Base-by-base conservation (phyloP, 1,140 invertebrate species). In the Bombus sibiricus region DNA sequence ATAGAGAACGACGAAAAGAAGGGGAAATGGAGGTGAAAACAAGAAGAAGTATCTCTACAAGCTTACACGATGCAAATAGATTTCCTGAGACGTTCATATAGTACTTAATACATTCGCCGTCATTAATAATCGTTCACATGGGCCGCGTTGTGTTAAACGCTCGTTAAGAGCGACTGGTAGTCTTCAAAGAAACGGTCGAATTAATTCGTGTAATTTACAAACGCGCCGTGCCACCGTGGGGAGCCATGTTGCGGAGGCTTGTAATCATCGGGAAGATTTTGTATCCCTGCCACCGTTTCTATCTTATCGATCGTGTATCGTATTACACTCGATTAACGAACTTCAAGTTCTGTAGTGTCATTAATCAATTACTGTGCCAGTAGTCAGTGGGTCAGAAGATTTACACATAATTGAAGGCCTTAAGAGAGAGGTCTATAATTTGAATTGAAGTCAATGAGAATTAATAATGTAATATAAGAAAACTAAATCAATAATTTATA, bases 141-240 rank as follows among this genome's bases (percentile, higher is more conserved):
- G 34, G 39, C 80, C 73, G 53, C 85, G 88, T 86, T 89, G 88
- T 81, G 88, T 89, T 89, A 89, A 89, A 86, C 66, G 73, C 84
- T 89, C 83, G 88, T 89, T 89, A 89, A 89, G 79, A 73, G 47
- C 78, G 81, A 79, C 76, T 83, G 34, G 72, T 59, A 39, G 62
- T 62, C 69, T 86, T 78, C 76, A 73, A 66, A 83, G 66, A 86
- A 89, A 83, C 76, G 80, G 47, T 88, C 85, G 80, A 79, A 89
- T 89, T 89, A 89, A 89, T 89, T 89, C 87, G 76, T 86, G 88
- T 86, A 89, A 89, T 89, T 89, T 89, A 75, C 80, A 86, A 89
- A 83, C 83, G 69, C 86, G 77, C 57, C 66, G 47, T 89, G 88
- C 88, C 88, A 84, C 83, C 68, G 47, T 76, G 69, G 72, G 41